Percentiles rank a stretch among this genome's conserved stretches.
phyloP scores from a whole-genome alignment of 2,113 vertebrate species.

The Rhea americana region DNA sequence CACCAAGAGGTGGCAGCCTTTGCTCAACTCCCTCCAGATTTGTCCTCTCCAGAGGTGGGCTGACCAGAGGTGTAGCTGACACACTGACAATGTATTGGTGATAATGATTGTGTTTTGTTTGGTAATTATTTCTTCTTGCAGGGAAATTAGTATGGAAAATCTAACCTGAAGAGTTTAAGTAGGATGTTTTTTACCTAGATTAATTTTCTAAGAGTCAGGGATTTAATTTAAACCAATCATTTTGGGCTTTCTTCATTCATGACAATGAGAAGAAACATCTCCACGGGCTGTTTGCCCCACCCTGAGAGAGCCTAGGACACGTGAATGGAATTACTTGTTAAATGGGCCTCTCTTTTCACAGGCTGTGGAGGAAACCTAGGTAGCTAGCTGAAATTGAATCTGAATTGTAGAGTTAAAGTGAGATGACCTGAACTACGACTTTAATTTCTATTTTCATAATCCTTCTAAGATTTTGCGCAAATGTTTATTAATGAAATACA shows the following conservation, averaged over 20 bases:
- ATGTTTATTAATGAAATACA: neutral
- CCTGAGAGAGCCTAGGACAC: neutral
- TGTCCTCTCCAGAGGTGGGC: neutral
- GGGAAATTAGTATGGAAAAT: neutral
- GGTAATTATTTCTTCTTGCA: neutral
- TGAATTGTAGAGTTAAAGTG: neutral
- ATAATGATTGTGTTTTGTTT: neutral
- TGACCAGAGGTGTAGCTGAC: neutral
- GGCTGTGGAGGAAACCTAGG: neutral
- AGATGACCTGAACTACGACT: neutral
- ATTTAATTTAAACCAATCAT: neutral
- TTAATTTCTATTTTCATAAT: neutral
- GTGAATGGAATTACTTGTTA: neutral
- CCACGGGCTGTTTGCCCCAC: neutral
- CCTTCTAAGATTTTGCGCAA: neutral
- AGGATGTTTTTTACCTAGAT: neutral
- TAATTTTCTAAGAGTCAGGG: neutral
- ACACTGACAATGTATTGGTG: neutral
- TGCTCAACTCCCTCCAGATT: neutral
- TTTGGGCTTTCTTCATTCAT: neutral
- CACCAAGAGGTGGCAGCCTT: slow-evolving; percentile 44
- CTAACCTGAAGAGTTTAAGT: neutral
- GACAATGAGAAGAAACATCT: neutral
- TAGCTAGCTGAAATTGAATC: neutral
- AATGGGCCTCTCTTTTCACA: neutral